phyloP scores from a whole-genome alignment of 2,797 vertebrate genomes.

The Pipistrellus kuhlii region DNA sequence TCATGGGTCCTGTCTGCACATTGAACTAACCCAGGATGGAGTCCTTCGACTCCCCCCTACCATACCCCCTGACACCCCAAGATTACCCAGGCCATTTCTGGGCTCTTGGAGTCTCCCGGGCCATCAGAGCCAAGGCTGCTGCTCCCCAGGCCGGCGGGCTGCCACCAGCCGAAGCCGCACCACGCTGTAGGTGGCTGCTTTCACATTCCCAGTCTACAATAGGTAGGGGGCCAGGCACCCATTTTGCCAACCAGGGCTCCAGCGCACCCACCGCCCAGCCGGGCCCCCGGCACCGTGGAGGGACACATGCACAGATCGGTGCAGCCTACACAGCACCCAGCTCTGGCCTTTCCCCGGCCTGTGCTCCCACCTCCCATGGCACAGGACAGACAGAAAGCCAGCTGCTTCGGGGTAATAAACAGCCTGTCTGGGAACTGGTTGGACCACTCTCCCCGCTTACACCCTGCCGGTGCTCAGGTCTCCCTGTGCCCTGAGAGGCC shows the following conservation, averaged over 20 bases:
- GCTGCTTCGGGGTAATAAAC: conserved; percentile 66
- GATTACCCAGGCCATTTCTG: conserved; percentile 41
- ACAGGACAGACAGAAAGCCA: conserved; percentile 51
- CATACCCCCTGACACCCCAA: background rate
- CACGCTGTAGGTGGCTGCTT: conserved; percentile 17
- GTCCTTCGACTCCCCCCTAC: conserved; percentile 19
- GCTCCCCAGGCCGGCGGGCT: conserved; percentile 72
- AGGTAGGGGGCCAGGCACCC: conserved; percentile 60
- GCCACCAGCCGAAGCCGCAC: conserved; percentile 42
- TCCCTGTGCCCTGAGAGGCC: conserved; percentile 40
- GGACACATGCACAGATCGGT: conserved; percentile 52
- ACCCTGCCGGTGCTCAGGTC: conserved; percentile 45
- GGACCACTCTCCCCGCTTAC: conserved; percentile 49
- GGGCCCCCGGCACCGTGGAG: conserved; percentile 42
- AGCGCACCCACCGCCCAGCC: conserved; percentile 54
- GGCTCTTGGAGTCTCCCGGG: conserved; percentile 13
- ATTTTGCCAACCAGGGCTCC: conserved; percentile 55
- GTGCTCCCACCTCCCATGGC: conserved; percentile 58
- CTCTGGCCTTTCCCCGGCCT: conserved; percentile 61
- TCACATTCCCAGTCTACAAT: conserved; percentile 71
- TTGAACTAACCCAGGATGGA: conserved; percentile 49
- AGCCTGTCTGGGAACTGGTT: conserved; percentile 75
- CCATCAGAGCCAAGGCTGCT: conserved; percentile 57
- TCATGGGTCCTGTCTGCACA: conserved; percentile 65
- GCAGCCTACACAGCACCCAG: conserved; percentile 54